Conservation (phyloP, 2,888 invertebrate genomes). For the Ethmia dodecea region DNA sequence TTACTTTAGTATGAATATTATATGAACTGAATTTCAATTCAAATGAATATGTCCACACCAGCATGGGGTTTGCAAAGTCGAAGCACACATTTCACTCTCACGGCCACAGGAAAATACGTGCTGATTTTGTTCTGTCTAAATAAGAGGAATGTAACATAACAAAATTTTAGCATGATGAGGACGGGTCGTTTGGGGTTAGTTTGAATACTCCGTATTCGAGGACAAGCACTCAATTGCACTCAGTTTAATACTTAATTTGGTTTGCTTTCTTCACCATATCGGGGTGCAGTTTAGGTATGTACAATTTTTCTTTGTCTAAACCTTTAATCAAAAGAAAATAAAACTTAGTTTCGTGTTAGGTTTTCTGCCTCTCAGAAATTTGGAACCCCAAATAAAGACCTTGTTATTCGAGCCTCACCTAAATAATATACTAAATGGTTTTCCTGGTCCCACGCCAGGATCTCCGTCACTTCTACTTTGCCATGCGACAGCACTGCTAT, state of each 20-base stretch:
- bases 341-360: neutral
- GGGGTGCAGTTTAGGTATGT: conserved; percentile 56
- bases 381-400: too few species aligned
- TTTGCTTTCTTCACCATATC: conserved; percentile 60
- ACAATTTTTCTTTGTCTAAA: conserved; percentile 53
- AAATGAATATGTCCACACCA: conserved; percentile 1
- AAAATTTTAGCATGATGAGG: conserved; percentile 27
- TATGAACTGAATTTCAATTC: too few species aligned
- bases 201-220: conserved; percentile 27
- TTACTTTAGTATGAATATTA: neutral
- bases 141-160: conserved; percentile 20
- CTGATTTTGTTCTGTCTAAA: conserved; percentile 6
- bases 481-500: conserved; percentile 92
- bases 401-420: conserved; percentile 48
- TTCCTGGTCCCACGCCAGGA: conserved; percentile 90
- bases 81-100: conserved; percentile 2
- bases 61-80: conserved; percentile 1
- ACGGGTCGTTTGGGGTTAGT: conserved; percentile 36
- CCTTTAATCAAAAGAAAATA: conserved; percentile 51
- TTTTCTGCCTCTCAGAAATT: too few species aligned
- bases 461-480: conserved; percentile 88
- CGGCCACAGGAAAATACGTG: conserved; percentile 19
- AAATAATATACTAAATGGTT: conserved; percentile 88
- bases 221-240: conserved; percentile 56
- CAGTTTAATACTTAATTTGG: conserved; percentile 70